These are phyloP conservation scores for Cuniculus paca DNA, from an alignment of 2,797 vertebrate species.

Conservation along the genomic window DNA sequence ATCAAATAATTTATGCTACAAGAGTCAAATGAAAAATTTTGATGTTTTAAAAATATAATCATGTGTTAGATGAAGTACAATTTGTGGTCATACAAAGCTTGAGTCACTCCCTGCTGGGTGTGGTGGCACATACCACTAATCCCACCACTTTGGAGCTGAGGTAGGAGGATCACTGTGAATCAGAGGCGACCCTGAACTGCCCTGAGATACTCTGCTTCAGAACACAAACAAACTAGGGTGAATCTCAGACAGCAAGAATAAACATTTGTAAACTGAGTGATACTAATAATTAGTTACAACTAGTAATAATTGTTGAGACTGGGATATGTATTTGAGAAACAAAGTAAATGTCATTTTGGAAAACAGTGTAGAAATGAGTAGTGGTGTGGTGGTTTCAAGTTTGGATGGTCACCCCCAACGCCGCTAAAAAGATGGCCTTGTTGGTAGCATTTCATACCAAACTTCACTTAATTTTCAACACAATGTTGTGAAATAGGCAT, in stretches of 20 bases:
- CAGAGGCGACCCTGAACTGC: neutral
- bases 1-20: neutral
- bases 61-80: neutral
- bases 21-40: neutral
- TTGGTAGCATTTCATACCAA: neutral
- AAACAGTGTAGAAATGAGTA: neutral
- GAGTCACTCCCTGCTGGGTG: neutral
- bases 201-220: neutral
- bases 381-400: neutral
- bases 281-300: neutral
- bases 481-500: neutral
- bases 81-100: neutral
- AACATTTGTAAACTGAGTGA: conserved; percentile 1
- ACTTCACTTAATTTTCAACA: neutral
- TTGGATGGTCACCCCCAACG: accelerated
- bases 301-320: neutral
- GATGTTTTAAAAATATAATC: neutral
- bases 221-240: neutral
- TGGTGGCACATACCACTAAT: neutral
- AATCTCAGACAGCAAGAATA: conserved; percentile 19
- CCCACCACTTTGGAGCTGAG: neutral
- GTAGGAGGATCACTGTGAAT: neutral
- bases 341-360: neutral
- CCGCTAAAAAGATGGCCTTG: too few species aligned
- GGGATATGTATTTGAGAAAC: neutral